Evolutionary conservation across 2,797 vertebrate genomes (phyloP).

Genomic region (Spinus pinus): DNA sequence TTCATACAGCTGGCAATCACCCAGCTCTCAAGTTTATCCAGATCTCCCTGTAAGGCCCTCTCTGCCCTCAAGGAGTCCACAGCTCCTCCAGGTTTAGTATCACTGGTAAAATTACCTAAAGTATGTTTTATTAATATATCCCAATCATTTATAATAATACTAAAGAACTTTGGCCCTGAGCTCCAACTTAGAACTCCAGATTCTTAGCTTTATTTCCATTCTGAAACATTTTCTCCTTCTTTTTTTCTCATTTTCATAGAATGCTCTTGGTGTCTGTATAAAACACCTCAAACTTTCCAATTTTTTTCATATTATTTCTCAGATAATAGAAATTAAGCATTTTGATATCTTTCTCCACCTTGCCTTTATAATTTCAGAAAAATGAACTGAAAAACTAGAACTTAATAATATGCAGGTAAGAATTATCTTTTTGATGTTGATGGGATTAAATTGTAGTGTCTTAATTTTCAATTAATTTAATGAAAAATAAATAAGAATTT

Average conservation of each 20-base stretch:
- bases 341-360: neutral
- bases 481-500: neutral
- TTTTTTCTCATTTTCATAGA: neutral
- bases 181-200: neutral
- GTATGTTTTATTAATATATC: neutral
- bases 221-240: neutral
- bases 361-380: neutral
- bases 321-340: neutral
- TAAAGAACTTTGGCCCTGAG: neutral
- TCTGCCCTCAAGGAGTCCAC: neutral
- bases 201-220: neutral
- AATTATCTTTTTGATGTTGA: neutral
- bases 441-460: constrained; percentile 2
- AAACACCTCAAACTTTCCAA: neutral
- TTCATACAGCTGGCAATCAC: neutral
- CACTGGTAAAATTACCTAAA: neutral
- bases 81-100: neutral
- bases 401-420: neutral
- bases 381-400: neutral
- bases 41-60: neutral
- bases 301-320: neutral
- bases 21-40: neutral
- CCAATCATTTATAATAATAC: neutral
- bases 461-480: constrained; percentile 8
- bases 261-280: neutral